Base-by-base conservation (phyloP, 2,113 vertebrate genomes). In the Syngnathus typhle region DNA sequence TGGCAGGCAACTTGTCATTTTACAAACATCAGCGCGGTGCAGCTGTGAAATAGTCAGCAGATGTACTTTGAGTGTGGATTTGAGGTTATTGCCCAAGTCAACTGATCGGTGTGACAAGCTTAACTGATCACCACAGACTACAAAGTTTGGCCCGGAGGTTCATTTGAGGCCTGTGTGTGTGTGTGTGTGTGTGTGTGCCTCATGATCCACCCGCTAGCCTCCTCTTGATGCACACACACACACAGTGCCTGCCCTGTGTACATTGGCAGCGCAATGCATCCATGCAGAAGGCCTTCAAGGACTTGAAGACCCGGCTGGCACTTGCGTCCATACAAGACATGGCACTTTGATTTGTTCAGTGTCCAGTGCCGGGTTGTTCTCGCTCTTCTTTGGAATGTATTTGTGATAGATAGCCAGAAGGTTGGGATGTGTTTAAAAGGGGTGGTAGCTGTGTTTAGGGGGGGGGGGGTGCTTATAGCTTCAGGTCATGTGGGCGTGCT, bases 331-430 rank as follows among this genome's bases (percentile, higher is more conserved):
- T 65, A 60, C 18, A 6, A 65, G 46, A 65, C 36, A 69, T 70
- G 79, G 68, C 73, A 76, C 76, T 66, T 71, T 72, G 72, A 70
- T 81, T 79, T 47, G 64, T 75, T 82, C 67, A 67, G 74, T 67
- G 81, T 74, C 69, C 70, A 15, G 83, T 82, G 80, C 72, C 83
- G 81, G 79, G 81, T 75, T 85, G 80, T 84, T 88, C 81, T 88
- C 88, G 76, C 80, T 78, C 79, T 73, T 80, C 76, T 85, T 82
- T 82, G 84, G 87, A 88, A 88, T 89, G 85, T 80, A 65, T 76
- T 67, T 67, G 73, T 39, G 39, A 7, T 9, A 6, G 39, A 39
- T 88, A 88, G 85, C 85, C 83, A 84, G 84, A 84, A 88, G 85
- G 87, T 85, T 88, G 84, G 76, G 75, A 68, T 60, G 76, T 72